Base-by-base conservation (phyloP, 2,888 invertebrate species). In the Lucinisca nassula region DNA sequence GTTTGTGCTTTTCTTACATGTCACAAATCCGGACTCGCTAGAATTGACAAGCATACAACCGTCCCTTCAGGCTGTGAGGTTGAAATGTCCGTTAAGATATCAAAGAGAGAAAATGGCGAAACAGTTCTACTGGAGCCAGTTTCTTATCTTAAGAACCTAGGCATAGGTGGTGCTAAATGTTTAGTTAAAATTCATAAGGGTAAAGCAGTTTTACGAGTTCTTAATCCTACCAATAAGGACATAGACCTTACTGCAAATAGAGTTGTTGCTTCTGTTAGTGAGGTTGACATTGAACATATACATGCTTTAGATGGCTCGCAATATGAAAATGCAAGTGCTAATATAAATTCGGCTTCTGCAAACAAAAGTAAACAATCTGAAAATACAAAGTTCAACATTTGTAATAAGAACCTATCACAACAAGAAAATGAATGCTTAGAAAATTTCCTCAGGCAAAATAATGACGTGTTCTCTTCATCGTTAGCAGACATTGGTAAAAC, bases 1-100 rank as follows among this genome's bases (percentile, higher is more conserved):
- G 21, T 72, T n/a, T 76, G 80, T 6, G 38, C 27, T 76, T 8
- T 67, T 12, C 32, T 58, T 10, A 35, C 49, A 77, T 37, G 80
- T 38, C 51, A 35, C 24, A 72, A 76, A 27, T 76, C 38, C 73
- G 85, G 85, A 14, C 70, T 75, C 21, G 85, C 78, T 37, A 58
- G 75, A 14, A 27, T 51, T 75, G 12, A 3, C 6, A 58, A 79
- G n/a, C 14, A 51, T 21, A 45, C 17, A 24, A 35, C 78, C 0
- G 61, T 84, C 21, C 51, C 51, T 21, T 4, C 51, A 21, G 51
- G 51, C 21, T 21, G 21, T 51, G 51, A 51, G 21, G 51, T 51
- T 21, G 51, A 51, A 51, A 51, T 51, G 10, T 21, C 51, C 10
- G 51, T 51, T 21, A 51, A n/a, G 21, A n/a, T 51, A n/a, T 51